Percentiles rank a stretch among this genome's conserved stretches.
phyloP scores from a whole-genome alignment of 2,113 vertebrate species.

The Alligator sinensis region DNA sequence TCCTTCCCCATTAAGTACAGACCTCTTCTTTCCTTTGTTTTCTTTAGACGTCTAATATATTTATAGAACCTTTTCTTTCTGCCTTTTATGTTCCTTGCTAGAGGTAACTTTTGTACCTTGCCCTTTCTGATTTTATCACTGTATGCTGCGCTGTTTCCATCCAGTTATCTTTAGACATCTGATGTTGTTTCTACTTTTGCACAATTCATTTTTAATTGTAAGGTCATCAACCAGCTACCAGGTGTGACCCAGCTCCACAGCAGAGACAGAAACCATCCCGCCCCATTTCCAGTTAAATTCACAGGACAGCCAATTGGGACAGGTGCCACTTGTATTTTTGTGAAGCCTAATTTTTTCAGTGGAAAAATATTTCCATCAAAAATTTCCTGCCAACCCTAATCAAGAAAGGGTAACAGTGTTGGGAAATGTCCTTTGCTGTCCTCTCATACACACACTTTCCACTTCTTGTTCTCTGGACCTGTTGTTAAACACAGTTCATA shows the following conservation, averaged over 20 bases:
- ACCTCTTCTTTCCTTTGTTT: not conserved
- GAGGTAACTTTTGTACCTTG: no score
- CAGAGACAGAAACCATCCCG: no score
- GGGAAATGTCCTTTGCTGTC: constrained; percentile 5
- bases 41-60: not conserved
- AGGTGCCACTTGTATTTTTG: constrained; percentile 4
- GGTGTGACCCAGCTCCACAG: no score
- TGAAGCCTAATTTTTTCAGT: constrained; percentile 17
- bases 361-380: not conserved
- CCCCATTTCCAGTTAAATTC: no score
- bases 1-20: not conserved
- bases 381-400: not conserved
- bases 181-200: no score
- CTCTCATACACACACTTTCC: not conserved
- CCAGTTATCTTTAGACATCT: no score
- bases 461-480: not conserved
- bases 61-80: not conserved
- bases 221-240: no score
- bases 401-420: constrained; percentile 1
- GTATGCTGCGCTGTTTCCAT: no score
- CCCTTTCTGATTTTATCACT: no score
- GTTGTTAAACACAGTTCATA: not conserved
- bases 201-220: no score
- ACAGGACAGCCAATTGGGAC: not conserved
- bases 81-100: not conserved